A percentile compares a stretch with the other conserved stretches of the same genome.
Conservation (phyloP, 2,888 invertebrate species). For the Falcaria lacertinaria region DNA sequence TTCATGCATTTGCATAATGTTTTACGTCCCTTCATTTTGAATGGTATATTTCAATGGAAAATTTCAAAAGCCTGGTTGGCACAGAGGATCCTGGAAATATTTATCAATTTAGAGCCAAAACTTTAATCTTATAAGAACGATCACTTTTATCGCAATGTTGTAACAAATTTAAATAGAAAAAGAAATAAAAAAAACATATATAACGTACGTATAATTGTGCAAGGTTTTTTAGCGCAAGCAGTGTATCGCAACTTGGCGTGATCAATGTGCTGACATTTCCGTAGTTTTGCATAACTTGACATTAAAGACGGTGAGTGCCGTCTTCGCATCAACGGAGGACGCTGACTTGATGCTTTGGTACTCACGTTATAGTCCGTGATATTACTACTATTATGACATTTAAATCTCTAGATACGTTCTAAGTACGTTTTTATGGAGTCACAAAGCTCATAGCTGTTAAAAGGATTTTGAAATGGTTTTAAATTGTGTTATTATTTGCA, state of each 20-base stretch:
- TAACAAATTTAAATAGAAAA: too few relatives aligned
- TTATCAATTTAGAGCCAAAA: too few relatives aligned
- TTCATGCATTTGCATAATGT: not conserved
- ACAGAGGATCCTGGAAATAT: not conserved
- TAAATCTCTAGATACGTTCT: too few relatives aligned
- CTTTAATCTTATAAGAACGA: too few relatives aligned
- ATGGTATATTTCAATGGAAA: not conserved
- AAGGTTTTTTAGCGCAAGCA: slow-evolving; percentile 26
- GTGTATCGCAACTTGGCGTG: slow-evolving; percentile 25
- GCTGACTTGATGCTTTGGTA: slow-evolving; percentile 16
- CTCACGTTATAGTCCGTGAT: slow-evolving; percentile 14
- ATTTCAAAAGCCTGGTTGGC: too few relatives aligned
- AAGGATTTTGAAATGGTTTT: too few relatives aligned
- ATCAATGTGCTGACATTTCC: slow-evolving; percentile 50
- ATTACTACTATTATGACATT: too few relatives aligned
- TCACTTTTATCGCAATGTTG: too few relatives aligned
- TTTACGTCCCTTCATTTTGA: not conserved
- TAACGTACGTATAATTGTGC: slow-evolving; percentile 19
- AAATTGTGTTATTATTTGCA: too few relatives aligned
- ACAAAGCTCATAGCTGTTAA: too few relatives aligned
- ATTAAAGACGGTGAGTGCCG: slow-evolving; percentile 47
- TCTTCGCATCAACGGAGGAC: slow-evolving; percentile 31
- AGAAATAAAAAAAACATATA: too few relatives aligned
- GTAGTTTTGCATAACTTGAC: slow-evolving; percentile 57
- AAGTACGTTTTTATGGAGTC: too few relatives aligned